Base-by-base conservation (phyloP, 1,140 invertebrate species). In the Ruditapes philippinarum region DNA sequence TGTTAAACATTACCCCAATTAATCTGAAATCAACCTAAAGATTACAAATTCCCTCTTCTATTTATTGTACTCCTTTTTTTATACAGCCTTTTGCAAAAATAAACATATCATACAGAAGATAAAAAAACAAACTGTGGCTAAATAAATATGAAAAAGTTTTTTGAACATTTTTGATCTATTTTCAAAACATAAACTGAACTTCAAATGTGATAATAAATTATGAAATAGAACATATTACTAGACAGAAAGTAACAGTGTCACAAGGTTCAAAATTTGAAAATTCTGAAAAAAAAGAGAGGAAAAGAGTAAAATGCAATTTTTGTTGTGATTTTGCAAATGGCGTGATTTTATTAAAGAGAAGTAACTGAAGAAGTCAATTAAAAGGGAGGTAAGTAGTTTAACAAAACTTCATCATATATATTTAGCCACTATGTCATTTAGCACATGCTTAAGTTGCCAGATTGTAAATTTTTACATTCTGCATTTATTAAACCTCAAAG, bases 1-100 rank as follows among this genome's bases (percentile, higher is more conserved):
- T n/a, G n/a, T n/a, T n/a, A n/a, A n/a, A n/a, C n/a, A n/a, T n/a
- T 31, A 70, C 31, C 65, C 65, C 65, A 70, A 70, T 38, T 28
- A 19, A 1, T 38, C 38, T 70, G 28, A 14, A 45, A 31, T 9
- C 25, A 65, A n/a, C 65, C 22, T 57, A 28, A 28, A 62, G n/a
- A 62, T 62, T 70, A 36, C 33, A 38, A 70, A 70, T 38, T 38
- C 65, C 65, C 65, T 38, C 65, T 40, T 70, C 65, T 38, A 36
- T 38, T 38, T 38, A 70, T 19, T 38, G 33, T 70, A 38, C 36
- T 70, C n/a, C n/a, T n/a, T n/a, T n/a, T n/a, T 70, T 28, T n/a
- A 38, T 70, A 5, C 65, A 70, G 33, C 14, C 22, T 2, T 70
- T 70, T 70, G 14, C 65, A 70, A 70, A n/a, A 70, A 70, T 70